Conservation (phyloP, 1,140 invertebrate genomes). For the Globodera rostochiensis region DNA sequence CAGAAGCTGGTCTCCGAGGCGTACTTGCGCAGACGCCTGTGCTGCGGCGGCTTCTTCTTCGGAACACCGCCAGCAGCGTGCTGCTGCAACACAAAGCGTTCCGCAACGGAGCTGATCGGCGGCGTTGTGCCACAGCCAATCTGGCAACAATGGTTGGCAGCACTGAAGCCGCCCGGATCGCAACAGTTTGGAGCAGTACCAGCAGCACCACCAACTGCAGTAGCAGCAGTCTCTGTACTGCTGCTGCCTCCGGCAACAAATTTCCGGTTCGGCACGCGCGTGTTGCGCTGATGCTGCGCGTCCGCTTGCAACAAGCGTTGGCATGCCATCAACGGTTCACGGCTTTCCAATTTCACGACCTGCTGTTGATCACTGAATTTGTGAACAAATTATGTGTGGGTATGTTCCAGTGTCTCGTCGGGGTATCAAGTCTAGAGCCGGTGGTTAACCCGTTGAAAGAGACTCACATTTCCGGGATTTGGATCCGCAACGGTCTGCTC, state of each 20-base stretch:
- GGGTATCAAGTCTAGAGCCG: too few species aligned
- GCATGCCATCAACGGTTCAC: too few species aligned
- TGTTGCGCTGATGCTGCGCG: too few species aligned
- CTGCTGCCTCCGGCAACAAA: not conserved
- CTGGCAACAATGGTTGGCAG: not conserved
- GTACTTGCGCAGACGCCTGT: conserved; percentile 34
- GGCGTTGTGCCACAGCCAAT: not conserved
- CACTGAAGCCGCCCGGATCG: not conserved
- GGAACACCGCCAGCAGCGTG: not conserved
- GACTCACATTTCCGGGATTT: conserved; percentile 6
- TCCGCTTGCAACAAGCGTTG: too few species aligned
- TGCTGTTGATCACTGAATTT: too few species aligned
- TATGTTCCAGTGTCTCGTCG: too few species aligned
- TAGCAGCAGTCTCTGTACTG: too few species aligned
- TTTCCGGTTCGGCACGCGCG: not conserved
- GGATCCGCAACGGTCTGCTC: conserved; percentile 1
- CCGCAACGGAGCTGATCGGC: conserved; percentile 23
- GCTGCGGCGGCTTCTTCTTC: conserved; percentile 28
- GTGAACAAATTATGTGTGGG: too few species aligned
- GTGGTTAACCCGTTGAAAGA: too few species aligned
- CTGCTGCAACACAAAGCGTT: conserved; percentile 36
- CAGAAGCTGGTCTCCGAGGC: conserved; percentile 40
- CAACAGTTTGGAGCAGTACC: not conserved
- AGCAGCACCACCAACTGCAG: too few species aligned
- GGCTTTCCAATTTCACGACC: too few species aligned